A percentile compares a stretch with the other conserved stretches of the same genome.
Evolutionary conservation across 2,113 vertebrate genomes (phyloP).

Genomic region (Hipposideros armiger): DNA sequence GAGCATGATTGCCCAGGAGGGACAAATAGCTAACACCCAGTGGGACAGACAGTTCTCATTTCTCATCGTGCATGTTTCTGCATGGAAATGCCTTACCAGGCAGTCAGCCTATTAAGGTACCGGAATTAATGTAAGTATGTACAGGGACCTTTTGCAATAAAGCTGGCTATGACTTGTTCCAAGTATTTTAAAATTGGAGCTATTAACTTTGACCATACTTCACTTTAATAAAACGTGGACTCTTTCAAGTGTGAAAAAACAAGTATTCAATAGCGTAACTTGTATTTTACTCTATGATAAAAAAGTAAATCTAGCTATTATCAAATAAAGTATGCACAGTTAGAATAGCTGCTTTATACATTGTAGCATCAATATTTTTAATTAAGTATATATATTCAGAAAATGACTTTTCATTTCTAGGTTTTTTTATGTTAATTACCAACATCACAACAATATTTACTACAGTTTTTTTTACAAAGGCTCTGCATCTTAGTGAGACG

Average conservation of each 20-base stretch:
- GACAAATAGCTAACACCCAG: conserved; percentile 85
- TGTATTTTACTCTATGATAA: conserved; percentile 85
- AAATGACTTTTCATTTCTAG: background rate
- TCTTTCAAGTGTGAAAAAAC: conserved; percentile 83
- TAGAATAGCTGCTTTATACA: conserved; percentile 87
- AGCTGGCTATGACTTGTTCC: conserved; percentile 86
- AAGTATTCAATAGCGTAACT: conserved; percentile 85
- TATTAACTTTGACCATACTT: conserved; percentile 86
- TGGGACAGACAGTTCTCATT: conserved; percentile 84
- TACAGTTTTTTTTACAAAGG: background rate
- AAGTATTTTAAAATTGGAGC: conserved; percentile 87
- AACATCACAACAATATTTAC: conserved; percentile 27
- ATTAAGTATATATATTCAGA: conserved; percentile 88
- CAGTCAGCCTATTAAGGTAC: conserved; percentile 85
- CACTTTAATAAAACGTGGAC: conserved; percentile 84
- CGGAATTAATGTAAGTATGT: conserved; percentile 87
- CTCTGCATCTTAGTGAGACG: background rate
- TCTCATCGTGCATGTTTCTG: conserved; percentile 85
- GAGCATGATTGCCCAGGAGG: conserved; percentile 73
- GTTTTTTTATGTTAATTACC: conserved; percentile 43
- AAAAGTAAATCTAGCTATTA: conserved; percentile 85
- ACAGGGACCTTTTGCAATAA: conserved; percentile 86
- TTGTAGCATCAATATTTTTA: conserved; percentile 87
- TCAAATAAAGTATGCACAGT: conserved; percentile 87
- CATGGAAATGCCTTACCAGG: conserved; percentile 85